A percentile compares a stretch with the other conserved stretches of the same genome.
These are phyloP conservation scores for Scomberomorus guttatus DNA, from an alignment of 2,797 vertebrate genomes.

Conservation along the genomic window DNA sequence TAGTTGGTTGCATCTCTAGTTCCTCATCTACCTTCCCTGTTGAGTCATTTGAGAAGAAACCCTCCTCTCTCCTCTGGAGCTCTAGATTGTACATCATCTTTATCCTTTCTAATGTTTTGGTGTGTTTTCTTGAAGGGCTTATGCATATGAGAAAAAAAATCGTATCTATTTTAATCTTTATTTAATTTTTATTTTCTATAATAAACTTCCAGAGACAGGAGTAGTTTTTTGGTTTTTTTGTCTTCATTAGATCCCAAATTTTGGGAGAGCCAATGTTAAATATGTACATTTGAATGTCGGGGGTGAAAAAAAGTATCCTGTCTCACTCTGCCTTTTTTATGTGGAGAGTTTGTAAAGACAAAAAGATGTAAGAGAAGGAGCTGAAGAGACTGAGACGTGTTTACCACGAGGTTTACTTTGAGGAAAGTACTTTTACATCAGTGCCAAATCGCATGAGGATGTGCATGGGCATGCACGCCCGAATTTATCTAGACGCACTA, in stretches of 20 bases:
- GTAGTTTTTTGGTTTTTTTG: conserved; percentile 47
- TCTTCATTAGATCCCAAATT: conserved; percentile 69
- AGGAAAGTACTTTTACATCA: conserved; percentile 77
- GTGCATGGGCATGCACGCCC: conserved; percentile 77
- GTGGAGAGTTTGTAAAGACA: conserved; percentile 47
- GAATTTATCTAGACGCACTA: conserved; percentile 61
- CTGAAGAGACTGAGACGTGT: conserved; percentile 43
- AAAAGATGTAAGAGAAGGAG: conserved; percentile 42
- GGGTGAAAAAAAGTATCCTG: conserved; percentile 65
- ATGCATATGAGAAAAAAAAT: conserved; percentile 71
- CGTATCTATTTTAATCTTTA: conserved; percentile 73
- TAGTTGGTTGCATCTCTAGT: conserved; percentile 49
- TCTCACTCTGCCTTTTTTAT: conserved; percentile 83
- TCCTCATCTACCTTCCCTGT: conserved; percentile 37
- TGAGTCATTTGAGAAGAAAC: conserved; percentile 46
- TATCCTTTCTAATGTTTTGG: conserved; percentile 65
- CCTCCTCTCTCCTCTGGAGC: conserved; percentile 43
- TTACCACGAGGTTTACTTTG: conserved; percentile 63
- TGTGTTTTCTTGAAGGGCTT: conserved; percentile 88
- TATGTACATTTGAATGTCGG: conserved; percentile 85
- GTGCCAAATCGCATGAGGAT: conserved; percentile 86
- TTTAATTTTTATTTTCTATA: conserved; percentile 74
- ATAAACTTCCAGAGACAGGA: conserved; percentile 66
- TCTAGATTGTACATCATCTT: conserved; percentile 76
- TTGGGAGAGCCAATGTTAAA: conserved; percentile 76